Percentiles rank a stretch among this genome's conserved stretches.
These are phyloP conservation scores for Canis aureus DNA, from an alignment of 2,113 vertebrate genomes.

Conservation along the genomic window DNA sequence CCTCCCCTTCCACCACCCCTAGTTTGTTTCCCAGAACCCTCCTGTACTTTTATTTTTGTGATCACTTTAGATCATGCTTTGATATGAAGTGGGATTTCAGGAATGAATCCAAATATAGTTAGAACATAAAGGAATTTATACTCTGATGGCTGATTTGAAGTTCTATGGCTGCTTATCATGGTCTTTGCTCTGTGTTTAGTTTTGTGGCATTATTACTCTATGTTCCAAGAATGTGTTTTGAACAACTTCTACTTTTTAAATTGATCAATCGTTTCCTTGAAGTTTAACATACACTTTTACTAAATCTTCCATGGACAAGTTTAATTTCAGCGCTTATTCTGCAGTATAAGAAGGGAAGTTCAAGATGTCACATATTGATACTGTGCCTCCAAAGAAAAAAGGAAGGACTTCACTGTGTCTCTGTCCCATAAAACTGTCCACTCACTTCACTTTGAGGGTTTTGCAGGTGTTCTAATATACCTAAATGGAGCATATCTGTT, in stretches of 20 bases:
- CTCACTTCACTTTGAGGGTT: background rate
- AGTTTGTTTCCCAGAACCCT: too few relatives aligned
- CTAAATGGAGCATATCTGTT: background rate
- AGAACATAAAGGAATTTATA: background rate
- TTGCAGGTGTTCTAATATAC: background rate
- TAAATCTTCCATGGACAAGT: background rate
- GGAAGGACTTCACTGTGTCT: background rate
- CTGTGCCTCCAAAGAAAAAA: background rate
- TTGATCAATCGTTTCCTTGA: background rate
- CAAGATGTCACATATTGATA: accelerated
- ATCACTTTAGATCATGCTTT: background rate
- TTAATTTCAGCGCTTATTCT: background rate
- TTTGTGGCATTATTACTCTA: background rate
- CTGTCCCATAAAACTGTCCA: background rate
- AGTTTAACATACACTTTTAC: background rate
- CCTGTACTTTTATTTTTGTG: background rate
- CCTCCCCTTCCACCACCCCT: too few relatives aligned
- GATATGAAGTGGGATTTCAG: background rate
- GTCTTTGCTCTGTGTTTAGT: background rate
- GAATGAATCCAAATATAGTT: background rate
- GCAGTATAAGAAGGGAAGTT: accelerated
- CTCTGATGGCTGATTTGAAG: background rate
- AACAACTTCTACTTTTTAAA: background rate
- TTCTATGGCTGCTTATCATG: background rate
- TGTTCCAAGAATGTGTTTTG: background rate